Percentiles rank a stretch among this genome's conserved stretches.
Evolutionary conservation across 2,113 vertebrate species (phyloP).

Genomic region (Caranx ignobilis): DNA sequence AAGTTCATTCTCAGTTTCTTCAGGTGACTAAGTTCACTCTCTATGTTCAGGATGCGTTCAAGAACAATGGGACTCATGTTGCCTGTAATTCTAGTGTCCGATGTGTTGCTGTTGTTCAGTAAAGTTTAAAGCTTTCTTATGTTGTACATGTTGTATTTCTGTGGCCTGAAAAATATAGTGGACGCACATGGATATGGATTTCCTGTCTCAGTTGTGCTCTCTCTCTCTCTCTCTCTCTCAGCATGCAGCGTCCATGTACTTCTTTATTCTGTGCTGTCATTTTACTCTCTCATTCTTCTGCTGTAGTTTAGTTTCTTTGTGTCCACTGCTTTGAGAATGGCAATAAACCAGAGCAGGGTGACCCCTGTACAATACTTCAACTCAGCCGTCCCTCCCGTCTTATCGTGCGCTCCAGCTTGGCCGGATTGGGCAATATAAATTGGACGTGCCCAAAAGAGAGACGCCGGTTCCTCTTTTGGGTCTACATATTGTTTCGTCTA

Average conservation of each 20-base stretch:
- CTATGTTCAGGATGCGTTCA: not conserved
- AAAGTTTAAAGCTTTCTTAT: too few species aligned
- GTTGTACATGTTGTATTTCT: too few species aligned
- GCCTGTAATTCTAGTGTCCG: too few species aligned
- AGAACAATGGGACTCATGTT: too few species aligned
- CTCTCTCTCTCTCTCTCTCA: too few species aligned
- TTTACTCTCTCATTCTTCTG: slow-evolving; percentile 32
- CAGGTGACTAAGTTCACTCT: not conserved
- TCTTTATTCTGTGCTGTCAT: slow-evolving; percentile 1
- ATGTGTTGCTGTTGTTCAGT: too few species aligned
- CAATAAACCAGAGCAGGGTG: slow-evolving; percentile 38
- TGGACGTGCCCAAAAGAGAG: slow-evolving; percentile 83
- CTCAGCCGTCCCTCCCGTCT: slow-evolving; percentile 72
- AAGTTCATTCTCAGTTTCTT: not conserved
- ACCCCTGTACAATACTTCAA: slow-evolving; percentile 64
- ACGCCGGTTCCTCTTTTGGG: slow-evolving; percentile 85
- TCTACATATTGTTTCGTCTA: slow-evolving; percentile 91
- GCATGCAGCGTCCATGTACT: too few species aligned
- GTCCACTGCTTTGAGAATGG: slow-evolving; percentile 29
- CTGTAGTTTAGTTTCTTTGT: slow-evolving; percentile 41
- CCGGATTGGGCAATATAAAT: slow-evolving; percentile 84
- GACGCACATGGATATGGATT: too few species aligned
- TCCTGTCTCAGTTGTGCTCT: too few species aligned
- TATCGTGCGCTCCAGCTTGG: slow-evolving; percentile 83
- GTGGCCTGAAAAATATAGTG: too few species aligned